Evolutionary conservation across 2,888 invertebrate genomes (phyloP), one percentile per base, ranked within the genome.

Genomic region (Molorchus minor): DNA sequence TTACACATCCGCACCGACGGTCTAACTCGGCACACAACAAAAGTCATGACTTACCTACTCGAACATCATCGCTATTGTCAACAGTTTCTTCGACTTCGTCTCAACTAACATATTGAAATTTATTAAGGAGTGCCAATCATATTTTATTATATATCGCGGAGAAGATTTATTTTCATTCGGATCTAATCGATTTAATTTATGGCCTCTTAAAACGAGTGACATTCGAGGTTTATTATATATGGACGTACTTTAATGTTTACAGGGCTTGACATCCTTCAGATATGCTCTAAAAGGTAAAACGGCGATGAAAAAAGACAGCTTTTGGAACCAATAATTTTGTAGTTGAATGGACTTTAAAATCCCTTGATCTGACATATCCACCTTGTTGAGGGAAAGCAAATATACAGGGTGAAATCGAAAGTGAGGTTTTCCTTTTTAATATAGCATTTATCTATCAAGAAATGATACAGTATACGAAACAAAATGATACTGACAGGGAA

Each of bases 111-210:
- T 15, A 20, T 16, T 35, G 36, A 47, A 33, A 47, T 47, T 35
- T 47, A 47, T 47, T 16, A 47, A 43, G 25, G 21, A 25, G 13
- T 43, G 43, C 43, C 43, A 43, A 43, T 43, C 43, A 43, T 25
- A 43, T 0, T n/a, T 25, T 43, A 43, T 43, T 47, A 13, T 35
- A n/a, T n/a, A 35, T 36, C 36, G 36, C 17, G n/a, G 29, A 33
- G 12, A 21, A 45, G 45, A 45, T 36, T 47, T 20, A 47, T 43
- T 25, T 13, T 25, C 43, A 43, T 25, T 43, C 15, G 20, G 25
- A 21, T 43, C 12, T 43, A 43, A 43, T 43, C 43, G 43, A 25
- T 43, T n/a, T 43, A 25, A 43, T 43, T 43, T 43, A 43, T 43
- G 7, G 43, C 43, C 43, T 43, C 21, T 43, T 25, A 43, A 43